phyloP scores from a whole-genome alignment of 2,797 vertebrate genomes.

The Arctocebus calabarensis region DNA sequence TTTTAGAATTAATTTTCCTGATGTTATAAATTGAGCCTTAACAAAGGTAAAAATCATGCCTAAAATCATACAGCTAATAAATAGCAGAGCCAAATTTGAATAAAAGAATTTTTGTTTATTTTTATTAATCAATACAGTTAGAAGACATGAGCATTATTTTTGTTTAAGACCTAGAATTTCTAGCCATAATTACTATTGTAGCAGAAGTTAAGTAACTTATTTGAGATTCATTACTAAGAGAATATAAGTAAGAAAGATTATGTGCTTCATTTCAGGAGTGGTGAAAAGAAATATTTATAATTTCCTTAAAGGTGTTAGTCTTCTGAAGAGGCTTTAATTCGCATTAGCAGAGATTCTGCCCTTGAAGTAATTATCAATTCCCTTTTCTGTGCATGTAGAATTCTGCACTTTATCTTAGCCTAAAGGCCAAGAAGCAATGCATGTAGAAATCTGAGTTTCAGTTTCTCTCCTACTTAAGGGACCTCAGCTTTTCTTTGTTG shows the following conservation, averaged over 20 bases:
- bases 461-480: not conserved
- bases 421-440: no score
- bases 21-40: not conserved
- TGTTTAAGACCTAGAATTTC: not conserved
- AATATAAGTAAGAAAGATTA: conserved; percentile 3
- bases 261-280: not conserved
- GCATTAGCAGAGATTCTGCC: conserved; percentile 11
- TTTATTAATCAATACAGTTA: not conserved
- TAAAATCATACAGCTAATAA: not conserved
- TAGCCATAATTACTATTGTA: not conserved
- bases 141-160: not conserved
- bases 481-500: not conserved
- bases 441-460: conserved; percentile 5
- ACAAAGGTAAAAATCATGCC: not conserved
- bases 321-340: conserved; percentile 33
- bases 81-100: not conserved
- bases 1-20: not conserved
- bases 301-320: conserved; percentile 56
- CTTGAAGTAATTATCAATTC: conserved; percentile 35
- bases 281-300: conserved; percentile 40
- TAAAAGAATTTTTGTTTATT: not conserved
- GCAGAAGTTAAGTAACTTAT: conserved; percentile 40
- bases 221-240: conserved; percentile 25
- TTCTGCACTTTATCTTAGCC: no score
- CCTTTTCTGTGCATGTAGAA: not conserved